A percentile compares a stretch with the other conserved stretches of the same genome.
These are phyloP conservation scores for Phengaris alcon DNA, from an alignment of 2,888 invertebrate species.

Conservation along the genomic window DNA sequence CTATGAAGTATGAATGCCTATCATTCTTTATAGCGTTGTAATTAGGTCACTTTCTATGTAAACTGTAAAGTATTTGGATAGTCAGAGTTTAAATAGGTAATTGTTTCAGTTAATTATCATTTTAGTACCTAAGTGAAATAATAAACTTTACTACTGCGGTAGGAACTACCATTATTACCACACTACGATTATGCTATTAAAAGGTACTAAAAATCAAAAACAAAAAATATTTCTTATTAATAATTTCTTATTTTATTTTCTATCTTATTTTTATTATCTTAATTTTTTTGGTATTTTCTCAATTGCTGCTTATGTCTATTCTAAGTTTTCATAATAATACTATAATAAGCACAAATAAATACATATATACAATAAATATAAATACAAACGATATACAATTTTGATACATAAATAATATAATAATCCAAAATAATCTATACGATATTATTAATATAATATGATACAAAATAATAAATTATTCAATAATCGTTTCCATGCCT, in stretches of 20 bases:
- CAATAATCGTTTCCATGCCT: conserved; percentile 38
- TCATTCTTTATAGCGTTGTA: no score
- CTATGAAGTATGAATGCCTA: no score
- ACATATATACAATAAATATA: conserved; percentile 42
- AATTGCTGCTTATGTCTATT: conserved; percentile 53
- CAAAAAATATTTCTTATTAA: conserved; percentile 30
- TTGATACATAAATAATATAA: conserved; percentile 36
- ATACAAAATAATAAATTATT: conserved; percentile 31
- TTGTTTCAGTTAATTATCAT: no score
- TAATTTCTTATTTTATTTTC: no score
- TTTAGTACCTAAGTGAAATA: no score
- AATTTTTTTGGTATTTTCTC: conserved; percentile 46
- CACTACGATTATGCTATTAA: no score
- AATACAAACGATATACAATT: conserved; percentile 46
- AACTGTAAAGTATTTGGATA: no score
- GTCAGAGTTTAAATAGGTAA: no score
- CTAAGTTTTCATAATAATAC: conserved; percentile 52
- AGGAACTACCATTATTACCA: no score
- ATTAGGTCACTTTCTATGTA: no score
- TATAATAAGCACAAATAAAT: conserved; percentile 42
- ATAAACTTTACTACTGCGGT: no score
- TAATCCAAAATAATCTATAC: conserved; percentile 32
- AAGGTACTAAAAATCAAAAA: neutral
- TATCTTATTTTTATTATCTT: no score
- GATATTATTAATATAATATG: neutral